Evolutionary conservation across 2,113 vertebrate species (phyloP), one percentile per base, ranked within the genome.

Genomic region (Chunga burmeisteri): DNA sequence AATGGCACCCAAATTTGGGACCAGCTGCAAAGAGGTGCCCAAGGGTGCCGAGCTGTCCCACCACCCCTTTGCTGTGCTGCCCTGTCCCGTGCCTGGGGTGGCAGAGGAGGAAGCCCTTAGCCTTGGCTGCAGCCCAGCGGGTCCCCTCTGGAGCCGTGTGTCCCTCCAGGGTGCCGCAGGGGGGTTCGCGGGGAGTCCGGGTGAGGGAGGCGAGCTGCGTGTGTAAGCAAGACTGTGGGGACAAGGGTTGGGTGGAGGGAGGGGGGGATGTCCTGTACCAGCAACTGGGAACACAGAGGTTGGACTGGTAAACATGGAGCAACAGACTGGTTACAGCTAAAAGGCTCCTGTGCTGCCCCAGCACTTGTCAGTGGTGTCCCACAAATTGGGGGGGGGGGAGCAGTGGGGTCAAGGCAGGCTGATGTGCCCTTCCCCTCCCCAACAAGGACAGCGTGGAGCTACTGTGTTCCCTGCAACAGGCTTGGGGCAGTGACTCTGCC

Each of bases 101-200:
- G 6, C 21, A 27, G 30, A 56, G 49, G 27, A 78, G 49, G 29
- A 86, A 74, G 13, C 56, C 32, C 26, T 2, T 4, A 65, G 49
- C 46, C 40, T 81, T 38, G 38, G n/a, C 46, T 81, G 58, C 16
- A 68, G 59, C 42, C 81, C 50, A 8, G 67, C 0, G 0, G 4
- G 10, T 17, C 16, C 25, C 56, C 32, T 46, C 46, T 42, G 73
- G 42, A 70, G 61, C 68, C 4, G 2, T 0, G 11, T 19, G 61
- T 59, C 61, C 55, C 61, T 47, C 26, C 6, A 36, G 27, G 88
- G 30, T 47, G 46, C 40, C 0, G 0, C 32, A 42, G 59, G 9
- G 32, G 56, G 53, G 55, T 13, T 19, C n/a, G 27, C 0, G 0
- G 25, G 81, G 19, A 73, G 55, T 55, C 26, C 1, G 1, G 22